A percentile compares a stretch with the other conserved stretches of the same genome.
Conservation (phyloP, 2,113 vertebrate species). For the Paracanthobrama guichenoti region DNA sequence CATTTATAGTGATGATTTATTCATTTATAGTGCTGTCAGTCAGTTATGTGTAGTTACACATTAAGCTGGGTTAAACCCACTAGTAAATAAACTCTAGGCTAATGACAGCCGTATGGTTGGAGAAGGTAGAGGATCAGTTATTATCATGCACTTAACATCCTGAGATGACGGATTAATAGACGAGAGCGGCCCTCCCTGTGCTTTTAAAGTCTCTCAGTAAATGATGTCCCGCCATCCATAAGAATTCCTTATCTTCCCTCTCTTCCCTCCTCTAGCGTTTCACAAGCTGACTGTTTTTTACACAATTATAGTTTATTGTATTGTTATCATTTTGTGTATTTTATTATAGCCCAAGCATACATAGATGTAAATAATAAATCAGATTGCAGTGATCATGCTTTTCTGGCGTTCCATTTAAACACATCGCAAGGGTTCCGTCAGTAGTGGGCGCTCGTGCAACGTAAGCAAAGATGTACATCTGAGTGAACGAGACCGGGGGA, state of each 20-base stretch:
- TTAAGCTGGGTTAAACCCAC: constrained; percentile 1
- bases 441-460: no score
- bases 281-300: not conserved
- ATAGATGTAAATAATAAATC: no score
- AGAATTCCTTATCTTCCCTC: not conserved
- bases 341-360: no score
- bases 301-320: no score
- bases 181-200: not conserved
- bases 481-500: no score
- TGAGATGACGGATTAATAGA: constrained; percentile 22
- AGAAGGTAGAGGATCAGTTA: not conserved
- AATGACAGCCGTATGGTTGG: not conserved
- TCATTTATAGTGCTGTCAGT: not conserved
- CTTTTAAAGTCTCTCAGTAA: not conserved
- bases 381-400: not conserved
- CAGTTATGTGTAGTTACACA: constrained; percentile 12
- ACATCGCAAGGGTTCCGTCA: no score
- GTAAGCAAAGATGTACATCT: no score
- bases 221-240: not conserved
- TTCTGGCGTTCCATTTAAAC: not conserved
- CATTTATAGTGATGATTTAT: not conserved
- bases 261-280: constrained; percentile 12
- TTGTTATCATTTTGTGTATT: no score
- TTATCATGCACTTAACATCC: not conserved
- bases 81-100: not conserved